Evolutionary conservation across 2,113 vertebrate genomes (phyloP).

Genomic region (Puffinus mauretanicus): DNA sequence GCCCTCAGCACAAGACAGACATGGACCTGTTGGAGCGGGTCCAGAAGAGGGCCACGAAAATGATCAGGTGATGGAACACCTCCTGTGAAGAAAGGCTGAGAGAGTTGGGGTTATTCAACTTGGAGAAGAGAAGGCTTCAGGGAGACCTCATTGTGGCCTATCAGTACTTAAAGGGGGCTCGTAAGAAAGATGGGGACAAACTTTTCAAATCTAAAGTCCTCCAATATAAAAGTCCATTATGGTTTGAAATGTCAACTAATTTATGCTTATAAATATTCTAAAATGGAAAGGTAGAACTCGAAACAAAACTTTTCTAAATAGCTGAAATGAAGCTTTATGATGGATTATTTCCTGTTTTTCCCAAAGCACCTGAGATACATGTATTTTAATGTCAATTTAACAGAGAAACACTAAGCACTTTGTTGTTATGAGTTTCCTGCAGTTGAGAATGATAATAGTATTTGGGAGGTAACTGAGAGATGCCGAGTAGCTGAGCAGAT

Average conservation of each 20-base stretch:
- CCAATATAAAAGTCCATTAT: background rate
- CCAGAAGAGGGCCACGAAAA: too few species aligned
- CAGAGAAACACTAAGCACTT: background rate
- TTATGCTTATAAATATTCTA: background rate
- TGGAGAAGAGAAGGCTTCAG: too few species aligned
- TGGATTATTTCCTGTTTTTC: background rate
- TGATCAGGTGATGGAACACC: too few species aligned
- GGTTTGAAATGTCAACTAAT: background rate
- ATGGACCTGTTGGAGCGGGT: too few species aligned
- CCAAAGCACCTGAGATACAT: background rate
- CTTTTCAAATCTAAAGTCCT: background rate
- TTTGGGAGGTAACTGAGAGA: background rate
- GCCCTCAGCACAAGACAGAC: too few species aligned
- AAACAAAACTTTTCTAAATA: background rate
- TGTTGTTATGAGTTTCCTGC: background rate
- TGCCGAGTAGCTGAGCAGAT: background rate
- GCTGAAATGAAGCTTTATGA: background rate
- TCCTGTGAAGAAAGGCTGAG: too few species aligned
- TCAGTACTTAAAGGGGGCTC: too few species aligned
- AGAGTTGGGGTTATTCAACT: too few species aligned
- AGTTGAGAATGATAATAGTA: background rate
- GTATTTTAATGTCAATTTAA: background rate
- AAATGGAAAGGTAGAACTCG: background rate
- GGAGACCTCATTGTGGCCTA: too few species aligned
- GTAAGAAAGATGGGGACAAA: too few species aligned